phyloP scores from a whole-genome alignment of 2,797 vertebrate genomes.

The Enteromius mattozi region DNA sequence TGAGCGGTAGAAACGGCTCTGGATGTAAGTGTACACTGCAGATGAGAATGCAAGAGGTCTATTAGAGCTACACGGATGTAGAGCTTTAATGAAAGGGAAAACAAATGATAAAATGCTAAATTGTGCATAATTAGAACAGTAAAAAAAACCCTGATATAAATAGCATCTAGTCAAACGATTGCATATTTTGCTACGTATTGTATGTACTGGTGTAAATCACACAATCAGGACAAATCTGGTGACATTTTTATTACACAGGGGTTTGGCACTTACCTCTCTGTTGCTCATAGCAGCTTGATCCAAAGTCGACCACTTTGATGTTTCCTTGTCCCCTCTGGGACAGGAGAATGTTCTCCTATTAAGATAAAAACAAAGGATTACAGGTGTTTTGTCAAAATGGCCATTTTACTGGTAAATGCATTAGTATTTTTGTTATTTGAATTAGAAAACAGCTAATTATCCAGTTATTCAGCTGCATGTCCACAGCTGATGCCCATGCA shows the following conservation, averaged over 20 bases:
- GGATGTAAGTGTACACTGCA: constrained; percentile 92
- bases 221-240: not conserved
- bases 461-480: not conserved
- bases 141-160: not conserved
- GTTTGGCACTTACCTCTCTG: constrained; percentile 83
- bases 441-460: not conserved
- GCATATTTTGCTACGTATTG: not conserved
- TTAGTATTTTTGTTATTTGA: not conserved
- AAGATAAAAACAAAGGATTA: constrained; percentile 22
- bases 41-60: not conserved
- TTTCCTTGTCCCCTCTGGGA: constrained; percentile 88
- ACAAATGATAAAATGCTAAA: not conserved
- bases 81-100: not conserved
- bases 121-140: not conserved
- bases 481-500: not conserved
- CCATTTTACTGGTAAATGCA: not conserved
- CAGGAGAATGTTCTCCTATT: constrained; percentile 92
- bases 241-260: not conserved
- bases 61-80: not conserved
- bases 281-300: constrained; percentile 94
- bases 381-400: not conserved
- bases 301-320: constrained; percentile 97
- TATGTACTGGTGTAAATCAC: not conserved
- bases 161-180: not conserved
- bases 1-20: constrained; percentile 93